These are phyloP conservation scores for Caenorhabditis briggsae DNA, from an alignment of 1,140 invertebrate genomes.

Conservation along the genomic window DNA sequence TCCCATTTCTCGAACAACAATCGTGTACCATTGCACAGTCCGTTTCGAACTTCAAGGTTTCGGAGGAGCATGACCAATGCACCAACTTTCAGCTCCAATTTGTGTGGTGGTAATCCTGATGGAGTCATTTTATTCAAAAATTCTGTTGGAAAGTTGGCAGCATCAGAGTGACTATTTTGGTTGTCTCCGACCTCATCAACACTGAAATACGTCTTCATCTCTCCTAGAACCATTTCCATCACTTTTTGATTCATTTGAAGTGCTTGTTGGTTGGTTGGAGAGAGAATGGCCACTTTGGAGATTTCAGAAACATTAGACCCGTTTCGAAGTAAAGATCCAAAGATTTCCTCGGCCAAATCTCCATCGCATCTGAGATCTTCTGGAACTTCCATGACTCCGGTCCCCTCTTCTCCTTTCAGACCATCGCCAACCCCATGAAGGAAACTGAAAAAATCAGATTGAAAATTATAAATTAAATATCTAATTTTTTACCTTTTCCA, in stretches of 20 bases:
- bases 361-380: not conserved
- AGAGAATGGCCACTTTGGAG: conserved; percentile 10
- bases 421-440: too few relatives aligned
- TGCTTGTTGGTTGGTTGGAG: conserved; percentile 12
- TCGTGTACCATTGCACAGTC: conserved; percentile 61
- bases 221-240: not conserved
- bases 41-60: conserved; percentile 58
- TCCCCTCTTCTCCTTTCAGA: conserved; percentile 8
- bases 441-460: too few relatives aligned
- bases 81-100: conserved; percentile 46
- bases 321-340: not conserved
- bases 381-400: conserved; percentile 17
- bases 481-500: not conserved
- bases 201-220: not conserved
- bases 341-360: conserved; percentile 10
- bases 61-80: conserved; percentile 59
- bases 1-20: conserved; percentile 10
- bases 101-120: conserved; percentile 49
- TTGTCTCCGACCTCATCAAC: not conserved
- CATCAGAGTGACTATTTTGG: not conserved
- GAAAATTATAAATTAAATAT: not conserved
- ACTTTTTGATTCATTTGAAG: not conserved
- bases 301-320: not conserved
- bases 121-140: conserved; percentile 54
- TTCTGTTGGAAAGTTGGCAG: not conserved